Evolutionary conservation across 2,888 invertebrate genomes (phyloP).

Genomic region (Nephrotoma flavescens): DNA sequence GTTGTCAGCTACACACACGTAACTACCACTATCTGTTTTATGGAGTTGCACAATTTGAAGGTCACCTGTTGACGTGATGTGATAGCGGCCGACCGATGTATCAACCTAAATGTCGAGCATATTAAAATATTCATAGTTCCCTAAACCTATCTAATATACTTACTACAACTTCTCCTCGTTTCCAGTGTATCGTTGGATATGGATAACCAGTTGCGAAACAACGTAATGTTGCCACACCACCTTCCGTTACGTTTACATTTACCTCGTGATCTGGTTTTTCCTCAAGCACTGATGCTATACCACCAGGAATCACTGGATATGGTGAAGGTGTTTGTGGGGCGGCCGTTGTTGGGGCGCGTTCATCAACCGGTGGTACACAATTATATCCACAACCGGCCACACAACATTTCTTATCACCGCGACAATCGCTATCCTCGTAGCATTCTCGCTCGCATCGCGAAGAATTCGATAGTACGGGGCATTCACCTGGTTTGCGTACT

Average conservation of each 20-base stretch:
- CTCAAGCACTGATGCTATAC: conserved; percentile 37
- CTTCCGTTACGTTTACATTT: conserved; percentile 50
- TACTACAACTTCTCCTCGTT: conserved; percentile 54
- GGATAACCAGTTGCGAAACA: conserved; percentile 69
- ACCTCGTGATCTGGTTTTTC: conserved; percentile 37
- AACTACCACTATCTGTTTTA: conserved; percentile 68
- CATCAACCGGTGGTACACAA: conserved; percentile 43
- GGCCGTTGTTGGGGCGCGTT: conserved; percentile 27
- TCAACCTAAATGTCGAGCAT: conserved; percentile 43
- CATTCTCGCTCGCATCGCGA: conserved; percentile 56
- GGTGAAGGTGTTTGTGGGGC: conserved; percentile 23
- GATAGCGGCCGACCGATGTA: conserved; percentile 54
- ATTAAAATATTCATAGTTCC: not conserved
- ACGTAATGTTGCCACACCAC: conserved; percentile 54
- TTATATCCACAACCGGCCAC: conserved; percentile 57
- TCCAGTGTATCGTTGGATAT: conserved; percentile 63
- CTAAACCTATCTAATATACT: conserved; percentile 16
- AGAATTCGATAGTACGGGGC: conserved; percentile 38
- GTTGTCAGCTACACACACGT: conserved; percentile 76
- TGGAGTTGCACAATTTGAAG: conserved; percentile 70
- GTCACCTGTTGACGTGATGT: conserved; percentile 54
- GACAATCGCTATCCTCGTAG: conserved; percentile 66
- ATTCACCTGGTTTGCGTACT: conserved; percentile 53
- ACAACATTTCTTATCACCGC: conserved; percentile 68
- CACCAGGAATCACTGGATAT: conserved; percentile 28